Conservation (phyloP, 2,113 vertebrate species). For the Eonycteris spelaea region DNA sequence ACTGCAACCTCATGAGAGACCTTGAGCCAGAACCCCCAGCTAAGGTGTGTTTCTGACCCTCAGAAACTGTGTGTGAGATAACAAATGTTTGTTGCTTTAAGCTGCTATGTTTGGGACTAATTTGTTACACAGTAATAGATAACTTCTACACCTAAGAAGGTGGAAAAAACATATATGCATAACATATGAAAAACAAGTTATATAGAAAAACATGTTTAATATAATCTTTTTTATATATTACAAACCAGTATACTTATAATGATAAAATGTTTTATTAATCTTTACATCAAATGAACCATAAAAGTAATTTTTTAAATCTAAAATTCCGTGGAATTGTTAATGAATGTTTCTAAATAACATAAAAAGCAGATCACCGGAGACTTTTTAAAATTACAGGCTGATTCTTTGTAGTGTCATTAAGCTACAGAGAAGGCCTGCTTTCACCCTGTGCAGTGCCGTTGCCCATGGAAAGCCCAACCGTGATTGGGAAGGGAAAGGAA, state of each 20-base stretch:
- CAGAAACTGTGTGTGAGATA: neutral
- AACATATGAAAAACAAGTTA: neutral
- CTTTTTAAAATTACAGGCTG: neutral
- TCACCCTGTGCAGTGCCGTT: fast-evolving
- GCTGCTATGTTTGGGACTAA: neutral
- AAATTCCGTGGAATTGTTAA: neutral
- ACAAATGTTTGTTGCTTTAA: neutral
- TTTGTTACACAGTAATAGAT: neutral
- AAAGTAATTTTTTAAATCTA: neutral
- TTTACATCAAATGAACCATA: neutral
- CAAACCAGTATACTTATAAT: neutral
- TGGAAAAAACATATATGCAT: neutral
- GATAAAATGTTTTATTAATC: neutral
- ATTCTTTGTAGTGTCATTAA: neutral
- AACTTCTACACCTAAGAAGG: neutral
- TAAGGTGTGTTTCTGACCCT: neutral
- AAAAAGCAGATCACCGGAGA: neutral
- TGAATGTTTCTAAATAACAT: neutral
- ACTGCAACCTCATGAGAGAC: neutral
- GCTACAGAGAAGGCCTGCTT: neutral
- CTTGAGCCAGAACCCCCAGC: neutral
- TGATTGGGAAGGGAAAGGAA: neutral
- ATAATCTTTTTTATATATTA: neutral
- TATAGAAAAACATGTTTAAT: neutral
- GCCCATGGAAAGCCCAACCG: no score